A percentile compares a stretch with the other conserved stretches of the same genome.
Evolutionary conservation across 2,888 invertebrate genomes (phyloP).

Genomic region (Caenorhabditis sp.): DNA sequence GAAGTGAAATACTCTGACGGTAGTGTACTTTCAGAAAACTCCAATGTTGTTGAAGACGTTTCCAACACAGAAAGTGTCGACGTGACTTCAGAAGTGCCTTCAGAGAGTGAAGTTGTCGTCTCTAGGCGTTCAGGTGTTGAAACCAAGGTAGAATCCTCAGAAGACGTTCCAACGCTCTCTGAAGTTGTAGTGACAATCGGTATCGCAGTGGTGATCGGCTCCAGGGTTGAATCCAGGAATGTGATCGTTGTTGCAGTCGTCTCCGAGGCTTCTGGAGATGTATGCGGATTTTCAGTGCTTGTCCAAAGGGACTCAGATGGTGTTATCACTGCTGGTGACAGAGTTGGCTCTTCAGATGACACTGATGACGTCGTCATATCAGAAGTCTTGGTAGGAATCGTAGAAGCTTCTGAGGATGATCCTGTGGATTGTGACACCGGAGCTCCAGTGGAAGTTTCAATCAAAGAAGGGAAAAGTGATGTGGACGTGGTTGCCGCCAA

Average conservation of each 20-base stretch:
- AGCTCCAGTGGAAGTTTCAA: not conserved
- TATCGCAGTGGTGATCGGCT: slow-evolving; percentile 17
- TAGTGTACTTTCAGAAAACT: not conserved
- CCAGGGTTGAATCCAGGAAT: slow-evolving; percentile 31
- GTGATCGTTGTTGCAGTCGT: slow-evolving; percentile 26
- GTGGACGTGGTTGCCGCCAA: not conserved
- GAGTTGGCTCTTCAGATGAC: not conserved
- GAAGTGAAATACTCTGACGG: too few species aligned
- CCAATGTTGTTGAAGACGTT: too few species aligned
- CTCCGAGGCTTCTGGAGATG: slow-evolving; percentile 10
- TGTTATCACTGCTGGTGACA: too few species aligned
- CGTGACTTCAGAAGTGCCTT: slow-evolving; percentile 12
- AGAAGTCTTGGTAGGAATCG: not conserved
- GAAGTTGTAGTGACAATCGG: slow-evolving; percentile 1
- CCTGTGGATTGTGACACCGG: slow-evolving; percentile 13
- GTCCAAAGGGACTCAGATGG: too few species aligned
- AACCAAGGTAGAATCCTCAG: not conserved
- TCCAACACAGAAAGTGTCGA: too few species aligned
- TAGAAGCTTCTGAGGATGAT: slow-evolving; percentile 8
- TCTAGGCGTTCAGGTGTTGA: not conserved
- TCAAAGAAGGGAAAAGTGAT: not conserved
- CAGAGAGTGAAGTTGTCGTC: slow-evolving; percentile 19
- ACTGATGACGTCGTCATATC: not conserved
- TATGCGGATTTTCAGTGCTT: too few species aligned
- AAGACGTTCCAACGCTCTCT: not conserved